phyloP scores from a whole-genome alignment of 2,797 vertebrate genomes.

The Halcyon badia region DNA sequence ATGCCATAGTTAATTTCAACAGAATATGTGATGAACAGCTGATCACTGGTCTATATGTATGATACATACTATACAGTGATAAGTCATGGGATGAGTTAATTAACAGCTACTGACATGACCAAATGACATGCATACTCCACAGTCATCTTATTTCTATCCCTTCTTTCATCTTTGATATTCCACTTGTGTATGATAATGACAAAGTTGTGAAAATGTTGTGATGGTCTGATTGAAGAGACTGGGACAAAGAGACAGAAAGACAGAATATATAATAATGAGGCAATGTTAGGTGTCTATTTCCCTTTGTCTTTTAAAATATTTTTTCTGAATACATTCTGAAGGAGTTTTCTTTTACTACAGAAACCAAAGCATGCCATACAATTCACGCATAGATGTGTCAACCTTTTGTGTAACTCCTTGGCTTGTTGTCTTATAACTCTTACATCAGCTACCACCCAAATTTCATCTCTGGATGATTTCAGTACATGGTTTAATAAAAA shows the following conservation, averaged over 20 bases:
- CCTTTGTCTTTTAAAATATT: neutral
- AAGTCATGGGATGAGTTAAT: conserved; percentile 28
- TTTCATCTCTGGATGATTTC: neutral
- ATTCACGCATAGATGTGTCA: neutral
- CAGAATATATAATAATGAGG: neutral
- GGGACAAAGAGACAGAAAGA: conserved; percentile 33
- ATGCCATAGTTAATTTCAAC: neutral
- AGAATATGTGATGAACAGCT: neutral
- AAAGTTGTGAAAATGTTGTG: conserved; percentile 60
- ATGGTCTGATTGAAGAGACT: conserved; percentile 31
- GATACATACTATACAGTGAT: neutral
- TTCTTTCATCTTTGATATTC: conserved; percentile 46
- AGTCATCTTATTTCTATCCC: neutral
- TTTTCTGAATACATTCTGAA: conserved; percentile 8
- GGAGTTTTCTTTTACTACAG: neutral
- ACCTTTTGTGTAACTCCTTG: neutral
- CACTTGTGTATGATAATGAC: conserved; percentile 14
- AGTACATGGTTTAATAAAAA: neutral
- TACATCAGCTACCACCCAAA: neutral
- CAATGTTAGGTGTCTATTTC: neutral
- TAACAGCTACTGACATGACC: conserved; percentile 38
- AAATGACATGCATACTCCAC: conserved; percentile 19
- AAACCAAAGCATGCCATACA: neutral
- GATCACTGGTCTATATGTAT: neutral
- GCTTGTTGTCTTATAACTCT: neutral